Percentiles rank a stretch among this genome's conserved stretches.
Conservation (phyloP, 1,140 invertebrate species). For the Drosophila ogumai region DNA sequence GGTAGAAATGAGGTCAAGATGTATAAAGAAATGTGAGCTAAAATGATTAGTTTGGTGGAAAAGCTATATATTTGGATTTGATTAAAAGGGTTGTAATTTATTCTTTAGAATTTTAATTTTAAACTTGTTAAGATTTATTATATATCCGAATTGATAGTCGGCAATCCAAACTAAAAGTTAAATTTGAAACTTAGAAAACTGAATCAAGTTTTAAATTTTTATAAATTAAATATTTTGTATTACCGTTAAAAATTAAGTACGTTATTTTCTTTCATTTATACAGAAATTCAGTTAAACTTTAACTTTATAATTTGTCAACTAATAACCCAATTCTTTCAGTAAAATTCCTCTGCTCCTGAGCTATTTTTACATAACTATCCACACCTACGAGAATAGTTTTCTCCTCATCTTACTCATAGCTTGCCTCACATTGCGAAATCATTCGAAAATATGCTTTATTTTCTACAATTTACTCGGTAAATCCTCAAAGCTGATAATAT, state of each 20-base stretch:
- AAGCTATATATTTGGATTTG: neutral
- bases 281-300: neutral
- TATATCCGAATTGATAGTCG: neutral
- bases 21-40: neutral
- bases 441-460: constrained; percentile 23
- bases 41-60: neutral
- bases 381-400: constrained; percentile 1
- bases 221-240: too few species aligned
- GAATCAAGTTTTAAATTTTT: neutral
- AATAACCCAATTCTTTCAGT: neutral
- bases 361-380: neutral
- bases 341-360: neutral
- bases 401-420: constrained; percentile 12
- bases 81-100: neutral
- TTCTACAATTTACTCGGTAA: constrained; percentile 59
- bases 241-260: too few species aligned
- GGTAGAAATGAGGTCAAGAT: constrained; percentile 10
- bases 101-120: too few species aligned
- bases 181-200: neutral
- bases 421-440: constrained; percentile 63
- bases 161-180: neutral
- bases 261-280: too few species aligned
- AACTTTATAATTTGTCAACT: neutral
- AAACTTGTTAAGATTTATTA: too few species aligned
- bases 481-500: constrained; percentile 59